These are phyloP conservation scores for Sander lucioperca DNA, from an alignment of 2,113 vertebrate genomes.

Conservation along the genomic window DNA sequence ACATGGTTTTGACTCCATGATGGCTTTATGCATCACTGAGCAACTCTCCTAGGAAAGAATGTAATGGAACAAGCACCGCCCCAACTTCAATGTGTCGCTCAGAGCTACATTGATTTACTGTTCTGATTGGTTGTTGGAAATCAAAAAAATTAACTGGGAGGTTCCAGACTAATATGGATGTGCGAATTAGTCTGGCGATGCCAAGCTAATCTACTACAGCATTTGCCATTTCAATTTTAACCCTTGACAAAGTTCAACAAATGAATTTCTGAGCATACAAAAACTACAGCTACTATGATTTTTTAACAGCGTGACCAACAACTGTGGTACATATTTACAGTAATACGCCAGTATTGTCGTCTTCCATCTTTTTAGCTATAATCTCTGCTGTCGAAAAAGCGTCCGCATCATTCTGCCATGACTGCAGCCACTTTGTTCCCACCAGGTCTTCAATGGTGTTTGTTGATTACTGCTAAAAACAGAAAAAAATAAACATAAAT, in stretches of 20 bases:
- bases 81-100: too few relatives aligned
- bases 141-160: too few relatives aligned
- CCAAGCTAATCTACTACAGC: background rate
- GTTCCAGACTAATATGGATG: too few relatives aligned
- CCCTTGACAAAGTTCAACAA: background rate
- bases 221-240: background rate
- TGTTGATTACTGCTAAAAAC: background rate
- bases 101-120: too few relatives aligned
- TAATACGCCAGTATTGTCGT: background rate
- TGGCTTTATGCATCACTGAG: too few relatives aligned
- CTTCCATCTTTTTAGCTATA: background rate
- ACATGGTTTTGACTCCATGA: too few relatives aligned
- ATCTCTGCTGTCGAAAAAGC: background rate
- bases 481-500: background rate
- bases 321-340: too few relatives aligned
- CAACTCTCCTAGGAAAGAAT: too few relatives aligned
- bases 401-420: background rate
- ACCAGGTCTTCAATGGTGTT: background rate
- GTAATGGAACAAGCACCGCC: too few relatives aligned
- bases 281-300: background rate
- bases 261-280: background rate
- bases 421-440: background rate
- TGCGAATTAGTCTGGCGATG: too few relatives aligned
- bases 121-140: too few relatives aligned
- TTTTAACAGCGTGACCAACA: background rate